phyloP scores from a whole-genome alignment of 2,797 vertebrate genomes.

The Tiaroga cobitis region DNA sequence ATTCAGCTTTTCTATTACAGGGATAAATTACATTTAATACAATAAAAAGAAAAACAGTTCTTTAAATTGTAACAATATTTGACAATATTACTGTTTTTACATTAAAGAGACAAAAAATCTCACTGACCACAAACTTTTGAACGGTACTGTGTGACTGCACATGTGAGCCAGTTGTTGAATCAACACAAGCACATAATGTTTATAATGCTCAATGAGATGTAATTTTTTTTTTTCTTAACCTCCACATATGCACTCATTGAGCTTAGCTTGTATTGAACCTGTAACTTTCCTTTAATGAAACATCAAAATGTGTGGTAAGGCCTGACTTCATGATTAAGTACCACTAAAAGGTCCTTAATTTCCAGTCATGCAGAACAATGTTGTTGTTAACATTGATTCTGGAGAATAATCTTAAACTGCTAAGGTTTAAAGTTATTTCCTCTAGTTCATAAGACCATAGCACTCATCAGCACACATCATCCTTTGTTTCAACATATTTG shows the following conservation, averaged over 20 bases:
- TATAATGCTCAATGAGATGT: neutral
- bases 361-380: conserved; percentile 45
- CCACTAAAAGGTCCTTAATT: conserved; percentile 41
- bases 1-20: neutral
- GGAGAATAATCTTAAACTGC: conserved; percentile 52
- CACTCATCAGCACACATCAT: conserved; percentile 59
- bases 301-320: conserved; percentile 33
- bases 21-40: neutral
- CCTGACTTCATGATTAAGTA: conserved; percentile 44
- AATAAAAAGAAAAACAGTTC: neutral
- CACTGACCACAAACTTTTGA: neutral
- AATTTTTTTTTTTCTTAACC: too few relatives aligned
- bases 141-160: neutral
- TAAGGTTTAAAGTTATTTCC: conserved; percentile 50
- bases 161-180: neutral
- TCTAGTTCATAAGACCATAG: conserved; percentile 52
- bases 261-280: neutral
- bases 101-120: neutral
- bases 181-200: neutral
- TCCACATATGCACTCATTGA: neutral
- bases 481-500: conserved; percentile 57
- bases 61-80: neutral
- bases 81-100: neutral
- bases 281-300: conserved; percentile 14
- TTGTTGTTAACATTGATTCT: conserved; percentile 36